Conservation (phyloP, 2,113 vertebrate genomes). For the Cettia cetti region DNA sequence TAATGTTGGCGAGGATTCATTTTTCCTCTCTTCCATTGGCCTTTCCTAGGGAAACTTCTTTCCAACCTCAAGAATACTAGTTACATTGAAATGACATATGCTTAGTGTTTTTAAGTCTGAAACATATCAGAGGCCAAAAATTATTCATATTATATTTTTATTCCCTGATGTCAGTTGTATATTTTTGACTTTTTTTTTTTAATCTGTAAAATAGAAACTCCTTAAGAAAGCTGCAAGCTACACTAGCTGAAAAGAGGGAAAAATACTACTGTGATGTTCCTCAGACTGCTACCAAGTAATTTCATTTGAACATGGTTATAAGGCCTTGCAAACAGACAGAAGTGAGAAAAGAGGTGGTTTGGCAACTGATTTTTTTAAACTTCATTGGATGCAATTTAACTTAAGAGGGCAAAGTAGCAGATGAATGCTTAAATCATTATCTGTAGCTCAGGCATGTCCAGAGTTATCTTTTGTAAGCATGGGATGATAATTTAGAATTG, state of each 20-base stretch:
- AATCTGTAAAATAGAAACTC: not conserved
- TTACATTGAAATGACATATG: not conserved
- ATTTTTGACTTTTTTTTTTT: not conserved
- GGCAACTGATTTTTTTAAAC: not conserved
- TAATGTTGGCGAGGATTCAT: not conserved
- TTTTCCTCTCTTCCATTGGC: not conserved
- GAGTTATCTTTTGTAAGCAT: not conserved
- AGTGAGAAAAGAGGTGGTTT: not conserved
- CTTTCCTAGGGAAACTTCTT: not conserved
- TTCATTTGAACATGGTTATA: not conserved
- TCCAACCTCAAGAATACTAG: not conserved
- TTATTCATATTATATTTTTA: constrained; percentile 5
- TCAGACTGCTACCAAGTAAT: not conserved
- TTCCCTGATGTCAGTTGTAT: not conserved
- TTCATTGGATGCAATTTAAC: not conserved
- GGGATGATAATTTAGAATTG: not conserved
- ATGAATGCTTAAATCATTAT: not conserved
- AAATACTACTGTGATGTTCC: not conserved
- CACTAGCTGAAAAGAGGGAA: not conserved
- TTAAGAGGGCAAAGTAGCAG: not conserved
- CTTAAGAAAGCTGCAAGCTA: not conserved
- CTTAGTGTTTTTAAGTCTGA: constrained; percentile 11
- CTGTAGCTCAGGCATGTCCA: not conserved
- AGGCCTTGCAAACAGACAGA: not conserved
- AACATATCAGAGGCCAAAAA: not conserved